Conservation (phyloP, 1,140 invertebrate genomes). For the Pseudomyrmex flavicornis region DNA sequence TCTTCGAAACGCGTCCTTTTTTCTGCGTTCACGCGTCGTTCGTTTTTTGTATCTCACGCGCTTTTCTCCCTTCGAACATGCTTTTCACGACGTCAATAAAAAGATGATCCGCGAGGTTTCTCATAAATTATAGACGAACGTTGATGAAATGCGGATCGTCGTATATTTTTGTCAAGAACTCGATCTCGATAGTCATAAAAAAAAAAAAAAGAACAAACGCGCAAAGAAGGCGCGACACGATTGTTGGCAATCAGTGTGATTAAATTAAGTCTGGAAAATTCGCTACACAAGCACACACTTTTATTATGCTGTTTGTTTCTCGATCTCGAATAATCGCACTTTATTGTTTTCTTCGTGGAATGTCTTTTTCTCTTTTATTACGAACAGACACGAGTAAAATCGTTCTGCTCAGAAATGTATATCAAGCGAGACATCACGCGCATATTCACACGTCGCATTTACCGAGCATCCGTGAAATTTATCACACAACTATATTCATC, state of each 20-base stretch:
- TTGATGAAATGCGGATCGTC: conserved; percentile 26
- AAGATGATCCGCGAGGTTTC: conserved; percentile 62
- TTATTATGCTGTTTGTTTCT: no score
- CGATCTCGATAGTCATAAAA: conserved; percentile 49
- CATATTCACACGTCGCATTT: neutral
- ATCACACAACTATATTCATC: conserved; percentile 69
- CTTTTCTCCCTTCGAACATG: neutral
- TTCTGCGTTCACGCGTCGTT: neutral
- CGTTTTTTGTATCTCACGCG: neutral
- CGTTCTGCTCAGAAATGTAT: no score
- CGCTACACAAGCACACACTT: no score
- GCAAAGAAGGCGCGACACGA: no score
- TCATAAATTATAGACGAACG: conserved; percentile 67
- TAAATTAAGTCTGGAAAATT: neutral
- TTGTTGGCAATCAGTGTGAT: no score
- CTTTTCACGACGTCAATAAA: conserved; percentile 71
- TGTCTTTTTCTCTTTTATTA: no score
- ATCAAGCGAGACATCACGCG: neutral
- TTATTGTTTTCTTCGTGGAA: no score
- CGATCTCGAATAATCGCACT: no score
- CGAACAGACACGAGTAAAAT: no score
- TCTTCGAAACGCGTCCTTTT: conserved; percentile 31
- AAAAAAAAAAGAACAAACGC: no score
- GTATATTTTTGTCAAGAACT: conserved; percentile 1
- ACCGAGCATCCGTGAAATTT: conserved; percentile 63